phyloP scores from a whole-genome alignment of 2,888 invertebrate genomes.

The Latheticus oryzae region DNA sequence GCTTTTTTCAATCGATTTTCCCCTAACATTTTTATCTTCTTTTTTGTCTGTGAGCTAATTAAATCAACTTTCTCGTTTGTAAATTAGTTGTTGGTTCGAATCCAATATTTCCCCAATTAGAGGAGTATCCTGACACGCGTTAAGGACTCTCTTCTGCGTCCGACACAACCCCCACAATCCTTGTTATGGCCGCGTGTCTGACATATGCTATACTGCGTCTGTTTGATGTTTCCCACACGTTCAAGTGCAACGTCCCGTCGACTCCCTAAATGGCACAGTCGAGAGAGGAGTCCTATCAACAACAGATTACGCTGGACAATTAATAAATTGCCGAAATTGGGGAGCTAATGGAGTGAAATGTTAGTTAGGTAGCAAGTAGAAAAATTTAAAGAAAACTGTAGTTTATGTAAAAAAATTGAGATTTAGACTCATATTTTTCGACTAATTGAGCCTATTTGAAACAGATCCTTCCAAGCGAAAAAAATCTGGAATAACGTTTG shows the following conservation, averaged over 20 bases:
- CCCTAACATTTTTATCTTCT: background rate
- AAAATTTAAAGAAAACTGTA: too few species aligned
- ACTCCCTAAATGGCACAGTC: slow-evolving; percentile 50
- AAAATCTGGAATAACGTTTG: too few species aligned
- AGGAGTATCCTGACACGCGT: slow-evolving; percentile 50
- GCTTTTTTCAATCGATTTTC: slow-evolving; percentile 2
- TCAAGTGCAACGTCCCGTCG: slow-evolving; percentile 57
- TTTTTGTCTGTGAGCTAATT: slow-evolving; percentile 12
- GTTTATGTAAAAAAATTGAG: too few species aligned
- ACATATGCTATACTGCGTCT: slow-evolving; percentile 55
- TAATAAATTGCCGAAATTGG: slow-evolving; percentile 29
- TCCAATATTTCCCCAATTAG: slow-evolving; percentile 53
- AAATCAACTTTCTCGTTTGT: slow-evolving; percentile 21
- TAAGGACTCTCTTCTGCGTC: slow-evolving; percentile 51
- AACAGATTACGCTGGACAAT: slow-evolving; percentile 38
- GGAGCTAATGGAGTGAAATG: slow-evolving; percentile 15
- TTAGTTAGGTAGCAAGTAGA: too few species aligned
- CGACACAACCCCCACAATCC: slow-evolving; percentile 53
- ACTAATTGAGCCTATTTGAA: too few species aligned
- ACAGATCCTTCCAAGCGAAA: too few species aligned
- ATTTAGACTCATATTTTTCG: too few species aligned
- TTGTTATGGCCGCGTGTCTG: slow-evolving; percentile 55
- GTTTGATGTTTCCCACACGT: slow-evolving; percentile 62
- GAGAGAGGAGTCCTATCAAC: slow-evolving; percentile 41
- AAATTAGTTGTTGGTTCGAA: slow-evolving; percentile 47